Percentiles rank a stretch among this genome's conserved stretches.
Conservation (phyloP, 2,113 vertebrate species). For the Brachypteracias leptosomus region DNA sequence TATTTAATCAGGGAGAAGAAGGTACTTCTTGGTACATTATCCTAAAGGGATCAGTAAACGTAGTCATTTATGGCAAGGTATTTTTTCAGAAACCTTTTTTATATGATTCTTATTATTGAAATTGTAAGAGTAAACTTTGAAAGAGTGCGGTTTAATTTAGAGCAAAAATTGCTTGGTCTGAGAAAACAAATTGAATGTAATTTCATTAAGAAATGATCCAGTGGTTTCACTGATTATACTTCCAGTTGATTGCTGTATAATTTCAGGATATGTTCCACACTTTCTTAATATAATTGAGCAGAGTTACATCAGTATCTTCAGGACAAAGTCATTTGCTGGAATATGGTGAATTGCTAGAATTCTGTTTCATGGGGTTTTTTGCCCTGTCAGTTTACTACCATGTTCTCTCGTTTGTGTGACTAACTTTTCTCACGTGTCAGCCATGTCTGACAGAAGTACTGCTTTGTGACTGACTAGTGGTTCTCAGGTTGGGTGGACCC, state of each 20-base stretch:
- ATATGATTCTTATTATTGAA: conserved; percentile 32
- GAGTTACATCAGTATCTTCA: neutral
- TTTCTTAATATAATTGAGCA: neutral
- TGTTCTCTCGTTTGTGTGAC: neutral
- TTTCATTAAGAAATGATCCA: conserved; percentile 38
- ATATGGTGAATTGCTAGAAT: neutral
- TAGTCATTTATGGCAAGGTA: conserved; percentile 99
- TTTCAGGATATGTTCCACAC: neutral
- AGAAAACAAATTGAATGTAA: conserved; percentile 10
- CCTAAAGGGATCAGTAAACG: conserved; percentile 97
- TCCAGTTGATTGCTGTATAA: neutral
- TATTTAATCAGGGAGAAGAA: conserved; percentile 99
- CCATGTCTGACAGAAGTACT: neutral
- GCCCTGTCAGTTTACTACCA: neutral
- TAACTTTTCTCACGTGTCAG: neutral
- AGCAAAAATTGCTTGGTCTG: neutral
- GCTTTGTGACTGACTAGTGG: neutral
- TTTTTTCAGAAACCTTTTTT: conserved; percentile 50
- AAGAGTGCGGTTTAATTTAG: conserved; percentile 11
- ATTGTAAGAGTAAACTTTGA: conserved; percentile 32
- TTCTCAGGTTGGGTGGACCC: neutral
- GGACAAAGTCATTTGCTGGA: neutral
- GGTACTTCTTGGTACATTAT: conserved; percentile 99
- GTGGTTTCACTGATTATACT: conserved; percentile 18
- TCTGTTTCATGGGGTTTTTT: neutral